Conservation (phyloP, 37 sponge, comb jelly and placozoan genomes). For the Dysidea cf. avara region DNA sequence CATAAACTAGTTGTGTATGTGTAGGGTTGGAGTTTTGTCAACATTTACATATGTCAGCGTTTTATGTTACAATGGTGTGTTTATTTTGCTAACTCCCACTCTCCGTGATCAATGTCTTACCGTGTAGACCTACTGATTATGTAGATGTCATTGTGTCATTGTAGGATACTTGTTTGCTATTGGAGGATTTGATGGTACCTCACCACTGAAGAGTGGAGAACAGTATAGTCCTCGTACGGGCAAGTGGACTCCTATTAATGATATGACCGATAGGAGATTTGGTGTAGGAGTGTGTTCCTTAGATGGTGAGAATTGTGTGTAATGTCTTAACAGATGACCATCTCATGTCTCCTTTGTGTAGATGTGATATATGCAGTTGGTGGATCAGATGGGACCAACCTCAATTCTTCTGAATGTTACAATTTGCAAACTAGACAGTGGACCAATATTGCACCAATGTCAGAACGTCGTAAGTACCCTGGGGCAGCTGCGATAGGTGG, state of each 20-base stretch:
- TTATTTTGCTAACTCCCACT: not conserved
- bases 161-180: no score
- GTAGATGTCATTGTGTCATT: constrained; percentile 12
- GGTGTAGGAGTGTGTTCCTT: constrained; percentile 21
- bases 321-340: not conserved
- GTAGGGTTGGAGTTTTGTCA: not conserved
- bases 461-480: constrained; percentile 44
- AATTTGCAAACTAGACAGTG: constrained; percentile 37
- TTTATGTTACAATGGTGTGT: not conserved
- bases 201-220: constrained; percentile 17
- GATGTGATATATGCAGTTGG: constrained; percentile 64
- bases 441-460: constrained; percentile 47
- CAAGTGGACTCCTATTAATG: constrained; percentile 2
- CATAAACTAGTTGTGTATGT: no score
- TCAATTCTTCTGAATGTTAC: constrained; percentile 65
- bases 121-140: not conserved
- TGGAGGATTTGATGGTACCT: constrained; percentile 19
- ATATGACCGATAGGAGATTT: constrained; percentile 14
- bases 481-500: constrained; percentile 36
- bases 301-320: constrained; percentile 22
- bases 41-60: not conserved
- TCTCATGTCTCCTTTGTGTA: not conserved
- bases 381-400: constrained; percentile 51
- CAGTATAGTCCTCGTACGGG: constrained; percentile 2
- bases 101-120: not conserved